Evolutionary conservation across 2,113 vertebrate species (phyloP), one percentile per base, ranked within the genome.

Genomic region (Silurus glanis): DNA sequence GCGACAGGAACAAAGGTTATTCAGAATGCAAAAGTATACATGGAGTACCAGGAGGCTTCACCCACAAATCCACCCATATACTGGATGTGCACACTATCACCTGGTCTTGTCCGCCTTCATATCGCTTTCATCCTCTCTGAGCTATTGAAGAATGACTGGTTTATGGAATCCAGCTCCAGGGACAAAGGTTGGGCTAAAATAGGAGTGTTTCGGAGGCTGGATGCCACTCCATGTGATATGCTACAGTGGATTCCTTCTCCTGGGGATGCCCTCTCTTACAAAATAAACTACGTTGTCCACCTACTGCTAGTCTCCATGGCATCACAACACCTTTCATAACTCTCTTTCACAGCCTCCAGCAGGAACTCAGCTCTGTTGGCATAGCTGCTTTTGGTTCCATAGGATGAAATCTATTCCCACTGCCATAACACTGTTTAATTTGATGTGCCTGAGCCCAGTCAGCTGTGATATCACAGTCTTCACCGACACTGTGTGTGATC

Each of bases 161-260:
- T 85, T 85, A 69, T 75, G 37, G 69, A 83, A 91, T 89, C 84
- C 58, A 89, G 89, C 86, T 88, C 80, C 71, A 85, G 47, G 86
- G 87, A 83, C 87, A 71, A 76, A 83, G 86, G 49, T 47, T 62
- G 59, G 62, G 83, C 80, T 92, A 90, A 94, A 93, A 93, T 93
- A 94, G 89, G 91, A 90, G 79, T 84, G 56, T 89, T 90, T 92
- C 76, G 75, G 71, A 80, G 74, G 83, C 75, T 67, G 37, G 67
- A 67, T 92, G 89, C 90, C 90, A 91, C 88, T 92, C 90, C 87
- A 85, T 51, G 89, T 93, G 90, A 94, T 94, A 91, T 91, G 90
- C 86, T 89, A 74, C 88, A 91, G 89, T 89, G 10, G 62, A 86
- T 89, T 85, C 86, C 89, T 47, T 66, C 61, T 86, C 83, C 37